Conservation (phyloP, 2,888 invertebrate genomes). For the Eristalis tenax region DNA sequence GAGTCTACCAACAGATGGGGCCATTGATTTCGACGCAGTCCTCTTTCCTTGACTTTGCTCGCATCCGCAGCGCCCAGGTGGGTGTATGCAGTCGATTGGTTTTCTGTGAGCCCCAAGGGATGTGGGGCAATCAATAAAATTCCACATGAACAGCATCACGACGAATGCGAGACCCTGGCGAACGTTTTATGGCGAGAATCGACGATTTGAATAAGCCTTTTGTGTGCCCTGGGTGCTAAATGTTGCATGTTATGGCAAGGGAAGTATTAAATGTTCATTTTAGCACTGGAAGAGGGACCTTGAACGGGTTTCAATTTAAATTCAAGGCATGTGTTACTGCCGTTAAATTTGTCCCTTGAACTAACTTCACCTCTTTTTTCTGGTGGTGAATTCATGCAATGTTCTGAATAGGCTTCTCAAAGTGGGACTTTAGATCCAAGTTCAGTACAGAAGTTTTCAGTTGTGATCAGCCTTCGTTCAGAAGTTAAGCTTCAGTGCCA, state of each 20-base stretch:
- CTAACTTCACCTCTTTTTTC: background rate
- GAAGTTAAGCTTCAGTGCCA: no score
- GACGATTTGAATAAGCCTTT: constrained; percentile 42
- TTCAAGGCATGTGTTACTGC: constrained; percentile 1
- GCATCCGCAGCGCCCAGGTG: background rate
- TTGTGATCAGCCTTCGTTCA: no score
- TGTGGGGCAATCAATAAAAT: constrained; percentile 31
- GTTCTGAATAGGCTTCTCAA: no score
- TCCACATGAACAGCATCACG: constrained; percentile 21
- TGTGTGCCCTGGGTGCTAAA: constrained; percentile 38
- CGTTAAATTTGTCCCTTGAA: background rate
- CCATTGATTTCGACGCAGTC: constrained; percentile 26
- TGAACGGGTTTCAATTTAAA: background rate
- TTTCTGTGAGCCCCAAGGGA: constrained; percentile 15
- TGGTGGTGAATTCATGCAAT: no score
- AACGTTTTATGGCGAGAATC: constrained; percentile 52
- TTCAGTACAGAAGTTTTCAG: no score
- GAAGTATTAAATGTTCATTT: background rate
- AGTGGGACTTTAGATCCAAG: no score
- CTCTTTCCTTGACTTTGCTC: background rate
- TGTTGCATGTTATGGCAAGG: constrained; percentile 42
- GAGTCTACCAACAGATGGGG: constrained; percentile 44
- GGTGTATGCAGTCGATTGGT: constrained; percentile 34
- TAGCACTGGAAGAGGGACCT: no score
- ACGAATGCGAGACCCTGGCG: constrained; percentile 24